Evolutionary conservation across 2,113 vertebrate genomes (phyloP), one percentile per base, ranked within the genome.

Genomic region (Urocitellus parryii): DNA sequence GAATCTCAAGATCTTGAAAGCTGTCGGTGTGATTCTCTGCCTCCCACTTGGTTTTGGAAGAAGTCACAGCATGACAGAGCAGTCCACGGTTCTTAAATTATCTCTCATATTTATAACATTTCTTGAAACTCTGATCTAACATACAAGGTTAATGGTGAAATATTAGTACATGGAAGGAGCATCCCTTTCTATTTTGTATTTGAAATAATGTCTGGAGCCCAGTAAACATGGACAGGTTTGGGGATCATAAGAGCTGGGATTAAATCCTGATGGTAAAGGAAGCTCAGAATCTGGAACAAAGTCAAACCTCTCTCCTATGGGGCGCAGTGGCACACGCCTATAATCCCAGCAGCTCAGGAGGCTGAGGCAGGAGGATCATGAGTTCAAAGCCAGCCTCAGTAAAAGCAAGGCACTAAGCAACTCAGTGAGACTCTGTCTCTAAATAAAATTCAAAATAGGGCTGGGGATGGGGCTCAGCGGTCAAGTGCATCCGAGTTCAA

Each of bases 111-210:
- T 80, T 58, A 39, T 42, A 56, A 88, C 42, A 76, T 88, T 51
- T 91, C 48, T 81, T 72, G 42, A 93, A 91, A 85, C 93, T 70
- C 48, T 86, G 39, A 85, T 85, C n/a, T 90, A 65, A 84, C 9
- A n/a, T 72, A 65, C 11, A 51, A 16, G n/a, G 53, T 34, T 45
- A 51, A 63, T 76, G 89, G 86, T 61, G 88, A 94, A 95, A 90
- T 37, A 85, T 27, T 88, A 90, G 76, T 85, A 76, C 29, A 88
- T 39, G 58, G 72, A 94, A 88, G 48, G 72, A 95, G 78, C 4
- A 88, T 56, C n/a, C 87, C 37, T 84, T 94, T 12, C 2, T 45
- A 65, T 68, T 45, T 45, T 67, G 56, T 56, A 61, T 90, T 67
- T 85, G 45, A 87, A 94, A 88, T 58, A 92, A 84, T 80, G 86